A percentile compares a stretch with the other conserved stretches of the same genome.
phyloP scores from a whole-genome alignment of 2,797 vertebrate genomes.

The Chelidonichthys spinosus region DNA sequence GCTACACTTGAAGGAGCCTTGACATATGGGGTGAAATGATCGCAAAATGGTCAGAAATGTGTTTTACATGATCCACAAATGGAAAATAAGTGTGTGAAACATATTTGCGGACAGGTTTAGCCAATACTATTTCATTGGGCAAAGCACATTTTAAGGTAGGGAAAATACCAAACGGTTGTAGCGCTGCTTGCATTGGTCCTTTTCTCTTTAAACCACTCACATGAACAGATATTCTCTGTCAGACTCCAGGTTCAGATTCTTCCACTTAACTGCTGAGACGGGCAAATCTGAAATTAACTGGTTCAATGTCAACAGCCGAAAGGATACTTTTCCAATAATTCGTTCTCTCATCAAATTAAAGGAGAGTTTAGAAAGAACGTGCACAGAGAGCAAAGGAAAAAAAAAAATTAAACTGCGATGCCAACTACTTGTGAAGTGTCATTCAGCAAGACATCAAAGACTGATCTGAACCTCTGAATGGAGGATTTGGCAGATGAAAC shows the following conservation, averaged over 20 bases:
- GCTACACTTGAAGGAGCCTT: not conserved
- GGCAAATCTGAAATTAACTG: not conserved
- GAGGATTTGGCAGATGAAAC: not conserved
- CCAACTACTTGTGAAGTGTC: not conserved
- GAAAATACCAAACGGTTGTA: not conserved
- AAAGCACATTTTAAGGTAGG: not conserved
- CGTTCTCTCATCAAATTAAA: not conserved
- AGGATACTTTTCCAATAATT: not conserved
- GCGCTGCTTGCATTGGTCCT: not conserved
- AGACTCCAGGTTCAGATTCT: not conserved
- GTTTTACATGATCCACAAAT: too few relatives aligned
- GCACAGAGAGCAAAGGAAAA: not conserved
- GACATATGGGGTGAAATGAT: too few relatives aligned
- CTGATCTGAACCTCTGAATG: not conserved
- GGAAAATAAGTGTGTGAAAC: too few relatives aligned
- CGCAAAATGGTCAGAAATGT: too few relatives aligned
- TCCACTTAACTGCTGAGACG: not conserved
- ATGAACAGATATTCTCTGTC: not conserved
- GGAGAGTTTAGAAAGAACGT: not conserved
- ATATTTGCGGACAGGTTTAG: too few relatives aligned
- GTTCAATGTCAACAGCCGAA: too few relatives aligned
- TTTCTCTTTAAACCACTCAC: not conserved
- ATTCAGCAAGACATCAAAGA: constrained; percentile 2
- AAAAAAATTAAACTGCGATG: not conserved
- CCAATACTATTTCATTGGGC: not conserved